These are phyloP conservation scores for Penaeus vannamei DNA, from an alignment of 1,140 invertebrate species.

Conservation along the genomic window DNA sequence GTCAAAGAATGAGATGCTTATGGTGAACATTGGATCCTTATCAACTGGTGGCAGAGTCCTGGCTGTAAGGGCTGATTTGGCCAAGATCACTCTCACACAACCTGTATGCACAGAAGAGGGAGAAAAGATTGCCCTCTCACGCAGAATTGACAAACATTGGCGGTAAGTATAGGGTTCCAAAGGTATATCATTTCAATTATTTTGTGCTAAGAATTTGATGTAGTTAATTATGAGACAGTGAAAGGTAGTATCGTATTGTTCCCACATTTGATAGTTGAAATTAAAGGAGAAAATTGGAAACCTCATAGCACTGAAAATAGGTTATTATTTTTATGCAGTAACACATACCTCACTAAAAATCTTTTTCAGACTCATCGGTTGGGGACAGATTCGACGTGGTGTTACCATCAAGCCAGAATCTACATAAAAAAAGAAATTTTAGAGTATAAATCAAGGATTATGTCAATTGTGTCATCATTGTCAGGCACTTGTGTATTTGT, in stretches of 20 bases:
- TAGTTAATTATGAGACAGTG: background rate
- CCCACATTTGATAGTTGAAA: too few species aligned
- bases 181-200: background rate
- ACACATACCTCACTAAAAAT: constrained; percentile 55
- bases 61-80: constrained; percentile 97
- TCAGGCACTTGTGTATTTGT: too few species aligned
- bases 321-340: background rate
- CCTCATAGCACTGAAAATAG: too few species aligned
- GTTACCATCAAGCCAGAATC: constrained; percentile 84
- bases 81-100: constrained; percentile 96
- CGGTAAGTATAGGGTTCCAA: constrained; percentile 77
- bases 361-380: constrained; percentile 87
- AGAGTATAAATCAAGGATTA: too few species aligned
- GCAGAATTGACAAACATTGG: constrained; percentile 99
- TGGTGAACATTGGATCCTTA: constrained; percentile 99
- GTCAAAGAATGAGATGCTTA: constrained; percentile 89
- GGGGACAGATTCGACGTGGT: constrained; percentile 95
- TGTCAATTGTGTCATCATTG: background rate
- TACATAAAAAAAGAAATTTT: too few species aligned
- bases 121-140: constrained; percentile 98
- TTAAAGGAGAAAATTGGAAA: too few species aligned
- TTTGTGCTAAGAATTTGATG: background rate
- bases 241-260: too few species aligned
- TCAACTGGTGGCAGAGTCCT: constrained; percentile 97
- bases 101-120: constrained; percentile 99